Evolutionary conservation across 2,888 invertebrate species (phyloP).

Genomic region (Acrobasis suavella): DNA sequence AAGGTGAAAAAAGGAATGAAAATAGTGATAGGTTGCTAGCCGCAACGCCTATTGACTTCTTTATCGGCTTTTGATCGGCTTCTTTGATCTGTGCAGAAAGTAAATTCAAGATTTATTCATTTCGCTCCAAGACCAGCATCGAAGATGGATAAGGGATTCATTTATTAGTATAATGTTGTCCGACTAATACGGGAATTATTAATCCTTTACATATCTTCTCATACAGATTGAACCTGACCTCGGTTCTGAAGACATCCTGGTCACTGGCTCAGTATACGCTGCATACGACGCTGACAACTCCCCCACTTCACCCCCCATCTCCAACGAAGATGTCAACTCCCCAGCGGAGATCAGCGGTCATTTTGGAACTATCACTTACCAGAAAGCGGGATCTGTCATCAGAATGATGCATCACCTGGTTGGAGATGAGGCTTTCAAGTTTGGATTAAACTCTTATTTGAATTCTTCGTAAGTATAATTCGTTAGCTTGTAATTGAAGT

Average conservation of each 20-base stretch:
- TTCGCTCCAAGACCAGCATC: too few relatives aligned
- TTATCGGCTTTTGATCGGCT: too few relatives aligned
- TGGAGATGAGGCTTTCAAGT: conserved; percentile 57
- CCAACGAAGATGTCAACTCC: conserved; percentile 78
- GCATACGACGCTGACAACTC: conserved; percentile 84
- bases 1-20: too few relatives aligned
- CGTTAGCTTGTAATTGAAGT: too few relatives aligned
- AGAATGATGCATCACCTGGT: conserved; percentile 76
- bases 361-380: conserved; percentile 86
- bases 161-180: too few relatives aligned
- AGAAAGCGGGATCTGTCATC: conserved; percentile 83
- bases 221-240: conserved; percentile 83
- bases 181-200: neutral
- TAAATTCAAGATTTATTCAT: too few relatives aligned
- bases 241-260: conserved; percentile 84
- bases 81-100: too few relatives aligned
- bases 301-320: conserved; percentile 78
- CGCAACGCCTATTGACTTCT: too few relatives aligned
- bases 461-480: conserved; percentile 67
- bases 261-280: conserved; percentile 84
- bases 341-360: conserved; percentile 84
- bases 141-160: too few relatives aligned
- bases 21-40: too few relatives aligned
- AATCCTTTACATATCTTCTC: neutral
- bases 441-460: conserved; percentile 62